Base-by-base conservation (phyloP, 2,888 invertebrate species). In the Plebejus anna region DNA sequence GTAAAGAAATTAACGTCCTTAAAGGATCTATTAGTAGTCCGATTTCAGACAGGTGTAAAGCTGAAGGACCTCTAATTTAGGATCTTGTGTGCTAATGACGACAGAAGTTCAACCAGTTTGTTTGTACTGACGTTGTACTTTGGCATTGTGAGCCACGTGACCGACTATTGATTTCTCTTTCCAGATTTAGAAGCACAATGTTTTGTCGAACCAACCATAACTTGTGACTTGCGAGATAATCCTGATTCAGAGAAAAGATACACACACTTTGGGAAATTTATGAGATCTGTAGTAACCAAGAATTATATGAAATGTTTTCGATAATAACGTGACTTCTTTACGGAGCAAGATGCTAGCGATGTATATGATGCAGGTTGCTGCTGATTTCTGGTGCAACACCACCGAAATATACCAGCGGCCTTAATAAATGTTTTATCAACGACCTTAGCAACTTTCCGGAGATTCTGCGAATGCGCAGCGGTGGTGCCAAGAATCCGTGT, bases 371-470 rank as follows among this genome's bases (percentile, higher is more conserved):
- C 13, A 13, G 13, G 32, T 66, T 13, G 66, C 32, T 32, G 32
- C 16, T 66, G 32, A 32, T 66, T 72, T 42, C 47, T 72, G 22
- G 42, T 47, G 72, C 22, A 6, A n/a, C 42, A 71, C 9, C 42
- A 47, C 72, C 13, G 47, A 72, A 47, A 73, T 73, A 73, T n/a
- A 51, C 51, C 13, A 55, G 36, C 51, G 73, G 36, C 73, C 73
- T 73, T 73, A 73, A 73, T 55, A 73, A 73, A 73, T 51, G 73
- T 73, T 22, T 73, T 73, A 73, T 73, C 73, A 73, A 55, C 73
- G 73, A 55, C 73, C 73, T 73, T 51, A 22, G 51, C 51, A 55
- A 72, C 47, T 55, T 55, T 55, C 73, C 73, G 73, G 73, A 55
- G 73, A 73, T 73, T 73, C 73, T 5, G 73, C 73, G 73, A 73